Percentiles rank a stretch among this genome's conserved stretches.
Evolutionary conservation across 2,113 vertebrate species (phyloP).

Genomic region (Pontoporia blainvillei): DNA sequence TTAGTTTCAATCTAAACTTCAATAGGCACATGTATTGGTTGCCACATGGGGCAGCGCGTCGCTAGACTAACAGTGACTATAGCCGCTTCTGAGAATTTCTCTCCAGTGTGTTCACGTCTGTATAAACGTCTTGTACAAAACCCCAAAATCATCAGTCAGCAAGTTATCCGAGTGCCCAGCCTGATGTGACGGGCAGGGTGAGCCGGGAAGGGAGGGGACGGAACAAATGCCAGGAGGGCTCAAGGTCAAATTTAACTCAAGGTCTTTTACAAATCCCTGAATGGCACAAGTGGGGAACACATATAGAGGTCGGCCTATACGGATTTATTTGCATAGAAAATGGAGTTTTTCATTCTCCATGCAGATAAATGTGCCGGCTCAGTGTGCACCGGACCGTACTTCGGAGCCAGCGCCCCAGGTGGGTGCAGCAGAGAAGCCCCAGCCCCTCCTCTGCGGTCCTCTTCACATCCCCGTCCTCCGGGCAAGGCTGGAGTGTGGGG

Average conservation of each 20-base stretch:
- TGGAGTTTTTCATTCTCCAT: background rate
- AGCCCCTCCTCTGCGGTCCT: fast-evolving
- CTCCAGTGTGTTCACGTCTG: background rate
- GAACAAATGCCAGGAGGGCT: background rate
- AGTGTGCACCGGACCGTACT: fast-evolving
- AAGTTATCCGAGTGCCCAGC: background rate
- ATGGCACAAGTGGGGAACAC: background rate
- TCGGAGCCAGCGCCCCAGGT: background rate
- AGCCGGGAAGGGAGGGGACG: background rate
- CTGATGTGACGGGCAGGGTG: background rate
- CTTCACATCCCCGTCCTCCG: background rate
- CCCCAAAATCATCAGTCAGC: too few species aligned
- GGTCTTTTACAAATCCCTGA: conserved; percentile 2
- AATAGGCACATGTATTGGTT: background rate
- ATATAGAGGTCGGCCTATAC: too few species aligned
- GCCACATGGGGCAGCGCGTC: fast-evolving
- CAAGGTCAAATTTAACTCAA: background rate
- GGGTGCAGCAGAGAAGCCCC: background rate
- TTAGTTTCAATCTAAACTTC: background rate
- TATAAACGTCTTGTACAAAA: background rate
- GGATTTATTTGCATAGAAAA: too few species aligned
- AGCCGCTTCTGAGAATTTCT: background rate
- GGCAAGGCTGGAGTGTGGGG: fast-evolving
- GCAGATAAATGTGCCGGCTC: background rate
- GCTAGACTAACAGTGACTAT: fast-evolving